Base-by-base conservation (phyloP, 2,888 invertebrate genomes). In the Aromia moschata region DNA sequence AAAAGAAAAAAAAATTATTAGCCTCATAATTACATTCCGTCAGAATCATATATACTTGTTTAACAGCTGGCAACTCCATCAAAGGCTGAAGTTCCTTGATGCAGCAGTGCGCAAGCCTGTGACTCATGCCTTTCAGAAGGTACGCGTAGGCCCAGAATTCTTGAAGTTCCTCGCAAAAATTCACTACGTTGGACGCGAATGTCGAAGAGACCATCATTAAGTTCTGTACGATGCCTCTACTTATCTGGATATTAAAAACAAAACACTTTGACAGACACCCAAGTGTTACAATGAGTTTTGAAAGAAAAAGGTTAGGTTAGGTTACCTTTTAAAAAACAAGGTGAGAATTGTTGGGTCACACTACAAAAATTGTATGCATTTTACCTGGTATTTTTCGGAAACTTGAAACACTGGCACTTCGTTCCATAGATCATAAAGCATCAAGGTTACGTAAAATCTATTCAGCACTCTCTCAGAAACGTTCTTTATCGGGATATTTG, bases 11-110 rank as follows among this genome's bases (percentile, higher is more conserved):
- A 33, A 7, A 10, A 10, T 33, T 10, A 30, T 17, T 41, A 12
- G 12, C 36, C 33, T 11, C 5, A 33, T 7, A 33, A 10, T 10
- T 10, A 33, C 2, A 9, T 5, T n/a, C 15, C n/a, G 5, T 4
- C 4, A 17, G 5, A 44, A 43, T 3, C n/a, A 10, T n/a, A 75
- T 7, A 33, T 79, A 90, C 90, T 81, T 91, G 88, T 83, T 91
- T 93, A 1, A 98, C 94, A 14, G 89, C 87, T 1, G 97, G 96
- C 67, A 98, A 84, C 66, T 94, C 92, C 89, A 98, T 87, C 14
- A 98, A 83, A 9, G 90, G 89, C 25, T 89, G 82, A 53, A 98
- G 82, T 69, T 96, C 95, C 0, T 86, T 83, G 7, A 90, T 87
- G 57, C 93, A 93, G 79, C 95, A 95, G 76, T 92, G 89, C 62